Base-by-base conservation (phyloP, 2,888 invertebrate genomes). In the Stenolophus ochropezus region DNA sequence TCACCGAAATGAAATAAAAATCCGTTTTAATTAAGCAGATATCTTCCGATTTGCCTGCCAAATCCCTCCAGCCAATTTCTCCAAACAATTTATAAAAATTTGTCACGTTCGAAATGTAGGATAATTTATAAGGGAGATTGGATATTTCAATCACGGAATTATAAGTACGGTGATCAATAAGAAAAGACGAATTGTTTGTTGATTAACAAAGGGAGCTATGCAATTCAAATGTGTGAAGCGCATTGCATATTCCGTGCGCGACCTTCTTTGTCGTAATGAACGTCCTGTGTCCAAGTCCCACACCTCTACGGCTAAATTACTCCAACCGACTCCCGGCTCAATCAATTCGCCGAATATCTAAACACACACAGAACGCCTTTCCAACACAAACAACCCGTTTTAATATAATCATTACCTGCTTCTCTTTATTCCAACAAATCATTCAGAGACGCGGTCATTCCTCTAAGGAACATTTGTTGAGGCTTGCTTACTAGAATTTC, bases 221-320 rank as follows among this genome's bases (percentile, higher is more conserved):
- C 53, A 53, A 53, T 53, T 53, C 53, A 0, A 53, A 53, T 53
- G 86, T 86, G 86, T 85, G 86, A 86, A 84, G 86, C 86, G 86
- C 86, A 86, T 86, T 86, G 86, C 86, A 86, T 86, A 86, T 86
- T 86, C 86, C 84, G 85, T 85, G 84, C 85, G 85, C 83, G 86
- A 85, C 84, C 84, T 85, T 85, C 85, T 85, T 84, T 82, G 83
- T 69, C 84, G 83, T 86, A 86, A 86, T 86, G 85, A 86, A 86
- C 86, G 33, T 42, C 33, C 33, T 42, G 8, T 42, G 33, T 42
- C 33, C 33, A 42, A 79, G 71, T 25, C 76, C 53, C 81, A 84
- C 83, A 42, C 53, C 82, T 69, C 69, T 61, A 78, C 77, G 16
- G 75, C 20, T 33, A 58, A n/a, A 42, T 16, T 20, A 16, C 74